Base-by-base conservation (phyloP, 1,140 invertebrate species). In the Ips nitidus region DNA sequence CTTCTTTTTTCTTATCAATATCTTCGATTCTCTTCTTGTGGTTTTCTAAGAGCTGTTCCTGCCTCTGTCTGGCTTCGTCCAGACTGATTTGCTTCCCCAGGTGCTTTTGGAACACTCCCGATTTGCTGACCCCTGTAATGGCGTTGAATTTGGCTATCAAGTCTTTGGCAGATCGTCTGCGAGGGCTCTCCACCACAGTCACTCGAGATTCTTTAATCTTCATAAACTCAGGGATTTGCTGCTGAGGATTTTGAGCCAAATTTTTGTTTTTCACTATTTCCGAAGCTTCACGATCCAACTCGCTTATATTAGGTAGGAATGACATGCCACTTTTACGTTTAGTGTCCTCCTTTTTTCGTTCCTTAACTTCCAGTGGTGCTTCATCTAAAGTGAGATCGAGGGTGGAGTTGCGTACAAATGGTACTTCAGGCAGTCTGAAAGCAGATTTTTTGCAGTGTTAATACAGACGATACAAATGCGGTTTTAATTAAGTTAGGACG, bases 291-390 rank as follows among this genome's bases (percentile, higher is more conserved):
- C 88, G 84, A 78, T 94, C 91, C 38, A 93, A 80, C 75, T 92
- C 90, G 76, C 90, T 92, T 70, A 93, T 92, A 76, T 90, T 93
- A 0, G 89, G 87, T n/a, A 93, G 78, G 65, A 90, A 84, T 38
- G 87, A 89, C 4, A 89, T 77, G 5, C 86, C 85, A 0, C 87
- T 88, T 61, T 82, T 84, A 39, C 87, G 79, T 75, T 88, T 88
- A 5, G 83, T 80, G 2, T 82, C 79, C 41, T 79, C 77, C 63
- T 78, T 78, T 43, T 78, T 78, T 41, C 74, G 74, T 41, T 78
- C 78, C 36, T 74, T 74, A 8, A 4, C 22, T 41, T 47, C 52
- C 4, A 41, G 4, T 0, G 82, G 80, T 43, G 76, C 78, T 50
- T 76, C 76, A 77, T 82, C 80, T 81, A 66, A 73, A 72, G 75